These are phyloP conservation scores for Apodemia zela DNA, from an alignment of 2,888 invertebrate species.

Conservation along the genomic window DNA sequence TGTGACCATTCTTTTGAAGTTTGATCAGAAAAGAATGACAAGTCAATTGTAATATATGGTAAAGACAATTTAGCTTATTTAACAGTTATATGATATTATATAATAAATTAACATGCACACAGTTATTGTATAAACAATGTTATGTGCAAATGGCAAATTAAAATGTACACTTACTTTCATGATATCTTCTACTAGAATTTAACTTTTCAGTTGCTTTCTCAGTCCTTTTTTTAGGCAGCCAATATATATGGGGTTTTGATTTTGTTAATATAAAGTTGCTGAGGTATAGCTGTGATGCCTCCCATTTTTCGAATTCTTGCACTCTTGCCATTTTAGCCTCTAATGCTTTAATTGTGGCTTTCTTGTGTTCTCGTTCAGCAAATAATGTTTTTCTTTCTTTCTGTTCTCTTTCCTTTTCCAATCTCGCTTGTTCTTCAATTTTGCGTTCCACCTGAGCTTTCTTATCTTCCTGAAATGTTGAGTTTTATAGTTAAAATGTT, in stretches of 20 bases:
- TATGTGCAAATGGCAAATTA: no score
- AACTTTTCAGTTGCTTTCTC: slow-evolving; percentile 84
- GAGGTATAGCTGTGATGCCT: slow-evolving; percentile 85
- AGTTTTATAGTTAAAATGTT: neutral
- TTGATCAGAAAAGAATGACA: no score
- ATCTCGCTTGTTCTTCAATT: slow-evolving; percentile 93
- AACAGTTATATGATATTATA: no score
- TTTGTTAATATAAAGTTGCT: slow-evolving; percentile 93
- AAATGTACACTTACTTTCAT: slow-evolving; percentile 80
- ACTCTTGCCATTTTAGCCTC: slow-evolving; percentile 95
- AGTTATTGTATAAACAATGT: no score
- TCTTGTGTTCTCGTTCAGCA: slow-evolving; percentile 91
- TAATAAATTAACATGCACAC: no score
- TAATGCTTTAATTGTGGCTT: slow-evolving; percentile 92
- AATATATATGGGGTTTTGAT: slow-evolving; percentile 92
- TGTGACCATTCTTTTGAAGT: no score
- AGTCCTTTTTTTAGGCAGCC: slow-evolving; percentile 89
- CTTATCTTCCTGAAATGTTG: slow-evolving; percentile 60
- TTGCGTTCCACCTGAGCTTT: slow-evolving; percentile 93
- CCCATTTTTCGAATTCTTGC: slow-evolving; percentile 94
- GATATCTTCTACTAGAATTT: slow-evolving; percentile 80
- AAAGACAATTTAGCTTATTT: no score
- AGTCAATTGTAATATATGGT: no score
- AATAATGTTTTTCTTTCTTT: slow-evolving; percentile 92
- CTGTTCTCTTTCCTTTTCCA: slow-evolving; percentile 90